A percentile compares a stretch with the other conserved stretches of the same genome.
These are phyloP conservation scores for Oscheius sp. DNA, from an alignment of 1,140 invertebrate species.

Conservation along the genomic window DNA sequence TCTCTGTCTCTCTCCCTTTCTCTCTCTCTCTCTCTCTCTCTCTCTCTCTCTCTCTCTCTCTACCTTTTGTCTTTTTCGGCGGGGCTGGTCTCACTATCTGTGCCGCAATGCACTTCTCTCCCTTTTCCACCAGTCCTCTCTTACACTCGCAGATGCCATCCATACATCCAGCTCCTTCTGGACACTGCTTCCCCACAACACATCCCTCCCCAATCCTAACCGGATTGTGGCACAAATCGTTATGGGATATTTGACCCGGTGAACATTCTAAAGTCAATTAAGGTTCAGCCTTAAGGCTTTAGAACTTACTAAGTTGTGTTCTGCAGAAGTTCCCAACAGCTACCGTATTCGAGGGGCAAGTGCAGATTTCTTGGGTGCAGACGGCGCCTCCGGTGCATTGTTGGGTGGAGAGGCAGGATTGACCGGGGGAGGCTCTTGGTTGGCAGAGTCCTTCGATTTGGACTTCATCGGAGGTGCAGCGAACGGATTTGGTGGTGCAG, in stretches of 20 bases:
- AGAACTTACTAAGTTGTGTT: conserved; percentile 15
- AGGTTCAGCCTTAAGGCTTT: not conserved
- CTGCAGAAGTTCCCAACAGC: conserved; percentile 35
- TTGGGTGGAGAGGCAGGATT: conserved; percentile 10
- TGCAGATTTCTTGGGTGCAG: conserved; percentile 23
- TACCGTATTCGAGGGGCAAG: conserved; percentile 18
- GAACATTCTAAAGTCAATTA: conserved; percentile 24
- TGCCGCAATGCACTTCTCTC: conserved; percentile 21
- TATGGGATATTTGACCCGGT: conserved; percentile 21
- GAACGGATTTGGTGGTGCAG: conserved; percentile 24
- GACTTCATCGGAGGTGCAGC: conserved; percentile 22
- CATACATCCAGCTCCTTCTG: conserved; percentile 19
- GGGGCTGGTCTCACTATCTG: not conserved
- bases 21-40: too few species aligned
- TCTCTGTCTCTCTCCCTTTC: too few species aligned
- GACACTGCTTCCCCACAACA: conserved; percentile 14
- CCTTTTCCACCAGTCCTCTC: conserved; percentile 25
- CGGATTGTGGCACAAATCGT: conserved; percentile 20
- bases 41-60: too few species aligned
- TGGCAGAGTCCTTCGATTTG: conserved; percentile 32
- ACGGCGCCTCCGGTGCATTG: conserved; percentile 37
- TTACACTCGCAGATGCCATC: conserved; percentile 36
- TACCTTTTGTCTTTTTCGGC: too few species aligned
- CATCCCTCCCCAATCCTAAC: conserved; percentile 22
- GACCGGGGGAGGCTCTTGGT: conserved; percentile 17